Base-by-base conservation (phyloP, 2,888 invertebrate genomes). In the Pyralis farinalis region DNA sequence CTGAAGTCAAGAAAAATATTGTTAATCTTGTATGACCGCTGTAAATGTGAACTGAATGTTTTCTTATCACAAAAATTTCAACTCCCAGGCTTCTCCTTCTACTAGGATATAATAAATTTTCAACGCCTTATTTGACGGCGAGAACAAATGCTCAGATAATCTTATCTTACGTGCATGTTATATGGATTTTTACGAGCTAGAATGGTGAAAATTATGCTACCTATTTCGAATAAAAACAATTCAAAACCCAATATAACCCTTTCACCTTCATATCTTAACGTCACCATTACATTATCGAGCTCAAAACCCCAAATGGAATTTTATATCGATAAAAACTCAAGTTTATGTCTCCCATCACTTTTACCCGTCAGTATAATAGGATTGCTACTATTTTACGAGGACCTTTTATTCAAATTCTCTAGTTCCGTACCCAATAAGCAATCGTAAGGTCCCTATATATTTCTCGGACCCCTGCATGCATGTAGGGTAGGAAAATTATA, bases 391-490 rank as follows among this genome's bases (percentile, higher is more conserved):
- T 81, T 87, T 86, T 85, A 87, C 74, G 78, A 76, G 78, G 49
- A 62, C 76, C 83, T 81, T 86, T 87, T 86, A 86, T 88, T 86
- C 83, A 88, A 88, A 87, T 87, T 77, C 71, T 53, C 69, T 58
- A 65, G 78, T 77, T 75, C 77, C 75, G 69, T 57, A 60, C 69
- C 78, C 82, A 79, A 81, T 83, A 83, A 73, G 78, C 25, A 25
- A 25, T 25, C 25, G 25, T 25, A 8, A 7, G 25, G 25, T 25
- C 7, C 25, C 25, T 3, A 7, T 25, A 25, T 25, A 25, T 25
- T 25, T 25, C 25, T 25, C 7, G 8, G 7, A 25, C 25, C 25
- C 25, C 25, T 25, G 3, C 25, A 4, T 25, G 25, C 25, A 7
- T 25, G 2, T 25, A 25, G 25, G 25, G 25, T 4, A 4, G 25